A percentile compares a stretch with the other conserved stretches of the same genome.
These are phyloP conservation scores for Callosobruchus maculatus DNA, from an alignment of 2,888 invertebrate species.

Conservation along the genomic window DNA sequence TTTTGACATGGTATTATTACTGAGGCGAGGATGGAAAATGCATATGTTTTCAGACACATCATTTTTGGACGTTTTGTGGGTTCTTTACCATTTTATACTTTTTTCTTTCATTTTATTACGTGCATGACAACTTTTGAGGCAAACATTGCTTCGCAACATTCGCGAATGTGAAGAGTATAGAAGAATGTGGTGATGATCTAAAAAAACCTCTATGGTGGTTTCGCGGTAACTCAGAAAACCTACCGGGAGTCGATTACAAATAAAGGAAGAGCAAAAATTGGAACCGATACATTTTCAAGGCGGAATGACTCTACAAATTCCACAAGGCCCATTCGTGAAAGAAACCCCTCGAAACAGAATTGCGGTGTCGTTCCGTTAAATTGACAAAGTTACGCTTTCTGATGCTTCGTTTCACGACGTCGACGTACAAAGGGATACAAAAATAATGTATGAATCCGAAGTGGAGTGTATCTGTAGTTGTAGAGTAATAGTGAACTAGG, in stretches of 20 bases:
- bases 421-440: not conserved
- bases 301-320: not conserved
- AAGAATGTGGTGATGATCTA: no score
- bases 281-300: not conserved
- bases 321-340: not conserved
- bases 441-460: not conserved
- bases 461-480: not conserved
- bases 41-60: no score
- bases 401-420: not conserved
- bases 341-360: not conserved
- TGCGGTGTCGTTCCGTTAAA: not conserved
- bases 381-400: not conserved
- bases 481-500: not conserved
- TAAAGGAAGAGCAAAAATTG: not conserved
- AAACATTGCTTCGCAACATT: no score
- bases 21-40: no score
- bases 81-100: no score
- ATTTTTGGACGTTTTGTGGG: no score
- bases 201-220: no score
- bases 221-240: no score
- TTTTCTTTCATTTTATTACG: no score
- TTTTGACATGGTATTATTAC: no score
- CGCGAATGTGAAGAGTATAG: no score
- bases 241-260: not conserved
- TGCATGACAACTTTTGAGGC: no score